A percentile compares a stretch with the other conserved stretches of the same genome.
phyloP scores from a whole-genome alignment of 2,888 invertebrate species.

The Acleris holmiana region DNA sequence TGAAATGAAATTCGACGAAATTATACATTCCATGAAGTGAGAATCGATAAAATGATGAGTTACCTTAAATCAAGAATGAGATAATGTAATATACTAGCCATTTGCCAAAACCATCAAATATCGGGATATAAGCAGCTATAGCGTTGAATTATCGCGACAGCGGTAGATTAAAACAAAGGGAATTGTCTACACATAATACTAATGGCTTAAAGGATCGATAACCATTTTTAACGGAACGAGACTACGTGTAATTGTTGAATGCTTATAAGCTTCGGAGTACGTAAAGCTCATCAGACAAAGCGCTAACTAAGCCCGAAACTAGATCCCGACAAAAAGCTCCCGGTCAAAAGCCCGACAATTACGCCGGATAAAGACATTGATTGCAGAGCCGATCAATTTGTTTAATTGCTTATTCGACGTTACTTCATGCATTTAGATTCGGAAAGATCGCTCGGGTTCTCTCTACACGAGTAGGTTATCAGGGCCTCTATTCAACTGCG shows the following conservation, averaged over 20 bases:
- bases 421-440: slow-evolving; percentile 19
- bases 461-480: neutral
- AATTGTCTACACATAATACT: too few relatives aligned
- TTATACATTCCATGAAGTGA: too few relatives aligned
- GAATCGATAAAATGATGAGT: too few relatives aligned
- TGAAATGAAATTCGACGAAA: too few relatives aligned
- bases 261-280: slow-evolving; percentile 5
- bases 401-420: slow-evolving; percentile 25
- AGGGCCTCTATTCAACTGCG: too few relatives aligned
- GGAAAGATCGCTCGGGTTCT: neutral
- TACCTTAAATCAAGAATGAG: too few relatives aligned
- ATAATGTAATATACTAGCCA: too few relatives aligned
- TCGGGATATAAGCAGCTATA: too few relatives aligned
- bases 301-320: slow-evolving; percentile 21
- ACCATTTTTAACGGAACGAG: neutral
- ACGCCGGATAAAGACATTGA: slow-evolving; percentile 23
- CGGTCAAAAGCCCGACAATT: slow-evolving; percentile 12
- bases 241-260: slow-evolving; percentile 21
- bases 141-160: too few relatives aligned
- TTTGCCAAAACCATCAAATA: too few relatives aligned
- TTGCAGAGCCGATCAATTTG: slow-evolving; percentile 24
- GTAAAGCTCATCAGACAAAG: slow-evolving; percentile 26
- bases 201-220: too few relatives aligned
- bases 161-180: too few relatives aligned
- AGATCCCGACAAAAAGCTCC: slow-evolving; percentile 22